Base-by-base conservation (phyloP, 2,888 invertebrate species). In the Spilosoma lubricipeda region DNA sequence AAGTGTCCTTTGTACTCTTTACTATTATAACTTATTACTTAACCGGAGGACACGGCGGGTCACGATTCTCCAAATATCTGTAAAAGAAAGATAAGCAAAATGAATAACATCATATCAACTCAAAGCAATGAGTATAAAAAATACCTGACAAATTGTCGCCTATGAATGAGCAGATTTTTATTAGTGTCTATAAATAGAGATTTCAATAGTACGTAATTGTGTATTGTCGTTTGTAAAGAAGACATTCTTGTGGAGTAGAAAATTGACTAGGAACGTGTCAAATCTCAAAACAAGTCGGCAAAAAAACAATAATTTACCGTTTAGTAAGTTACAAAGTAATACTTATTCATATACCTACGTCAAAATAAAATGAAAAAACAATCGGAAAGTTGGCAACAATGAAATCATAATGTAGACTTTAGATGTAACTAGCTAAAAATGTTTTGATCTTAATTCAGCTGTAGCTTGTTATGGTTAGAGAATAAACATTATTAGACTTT, bases 41-140 rank as follows among this genome's bases (percentile, higher is more conserved):
- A 30, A 63, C 63, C 27, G 36, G 23, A 11, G 70, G 70, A n/a
- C 70, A 71, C 15, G 70, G 70, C 23, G 33, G 42, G 11, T 63
- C 42, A 30, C 39, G 64, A 33, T 63, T 64, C 45, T 71, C 63
- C 64, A 71, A 5, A 20, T 71, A 71, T 30, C 70, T 71, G 70
- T 42, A 71, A 64, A 7, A 71, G 45, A 56, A 56, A 11, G 0
- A 52, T 45, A 64, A 56, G 1, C 20, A 52, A 30, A 30, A 30
- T 27, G 7, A 63, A 8, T 59, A 15, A 11, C 2, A 0, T 59
- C 33, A 33, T 33, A 33, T 33, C 33, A 33, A 4, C 11, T n/a
- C n/a, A 8, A 4, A 59, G 27, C 59, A 59, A 13, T 4, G 63
- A 30, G 18, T 30, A 15, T 4, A 3, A 59, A 59, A 15, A 59